Conservation (phyloP, 2,797 vertebrate genomes). For the Orestias chungarensis region DNA sequence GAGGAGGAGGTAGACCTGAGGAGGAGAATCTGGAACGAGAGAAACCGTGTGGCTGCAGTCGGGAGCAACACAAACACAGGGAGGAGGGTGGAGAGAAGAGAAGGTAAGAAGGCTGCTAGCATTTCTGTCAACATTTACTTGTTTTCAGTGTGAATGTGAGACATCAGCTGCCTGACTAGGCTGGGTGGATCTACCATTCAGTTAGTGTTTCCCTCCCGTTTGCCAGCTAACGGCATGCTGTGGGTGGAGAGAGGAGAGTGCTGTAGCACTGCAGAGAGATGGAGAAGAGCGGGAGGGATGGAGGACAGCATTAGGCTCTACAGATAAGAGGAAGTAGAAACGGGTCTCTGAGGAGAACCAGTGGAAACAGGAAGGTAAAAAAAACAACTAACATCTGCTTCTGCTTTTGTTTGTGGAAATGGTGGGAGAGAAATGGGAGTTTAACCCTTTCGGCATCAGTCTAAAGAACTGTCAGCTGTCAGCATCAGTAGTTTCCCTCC, state of each 20-base stretch:
- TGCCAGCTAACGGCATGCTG: slow-evolving; percentile 50
- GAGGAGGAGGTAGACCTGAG: slow-evolving; percentile 55
- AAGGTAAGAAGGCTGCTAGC: slow-evolving; percentile 52
- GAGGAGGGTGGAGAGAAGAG: slow-evolving; percentile 44
- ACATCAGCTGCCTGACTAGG: slow-evolving; percentile 17
- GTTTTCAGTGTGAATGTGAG: slow-evolving; percentile 14
- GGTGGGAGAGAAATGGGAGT: neutral
- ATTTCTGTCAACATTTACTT: slow-evolving; percentile 7
- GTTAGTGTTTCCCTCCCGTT: slow-evolving; percentile 5
- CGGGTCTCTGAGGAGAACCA: slow-evolving; percentile 21
- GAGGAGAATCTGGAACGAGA: slow-evolving; percentile 59
- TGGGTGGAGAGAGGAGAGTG: slow-evolving; percentile 42
- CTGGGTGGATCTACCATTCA: slow-evolving; percentile 21
- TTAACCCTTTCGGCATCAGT: slow-evolving; percentile 16
- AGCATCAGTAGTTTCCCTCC: slow-evolving; percentile 50
- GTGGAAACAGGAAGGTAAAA: slow-evolving; percentile 17
- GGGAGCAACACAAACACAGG: slow-evolving; percentile 53
- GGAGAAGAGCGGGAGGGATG: slow-evolving; percentile 39
- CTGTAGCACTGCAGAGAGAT: slow-evolving; percentile 66
- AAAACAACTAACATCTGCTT: slow-evolving; percentile 29
- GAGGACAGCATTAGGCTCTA: slow-evolving; percentile 39
- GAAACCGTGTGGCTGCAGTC: slow-evolving; percentile 69
- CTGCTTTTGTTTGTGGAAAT: slow-evolving; percentile 29
- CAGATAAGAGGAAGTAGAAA: slow-evolving; percentile 52
- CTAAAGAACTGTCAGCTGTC: slow-evolving; percentile 50